Evolutionary conservation across 2,797 vertebrate species (phyloP).

Genomic region (Carapus acus): DNA sequence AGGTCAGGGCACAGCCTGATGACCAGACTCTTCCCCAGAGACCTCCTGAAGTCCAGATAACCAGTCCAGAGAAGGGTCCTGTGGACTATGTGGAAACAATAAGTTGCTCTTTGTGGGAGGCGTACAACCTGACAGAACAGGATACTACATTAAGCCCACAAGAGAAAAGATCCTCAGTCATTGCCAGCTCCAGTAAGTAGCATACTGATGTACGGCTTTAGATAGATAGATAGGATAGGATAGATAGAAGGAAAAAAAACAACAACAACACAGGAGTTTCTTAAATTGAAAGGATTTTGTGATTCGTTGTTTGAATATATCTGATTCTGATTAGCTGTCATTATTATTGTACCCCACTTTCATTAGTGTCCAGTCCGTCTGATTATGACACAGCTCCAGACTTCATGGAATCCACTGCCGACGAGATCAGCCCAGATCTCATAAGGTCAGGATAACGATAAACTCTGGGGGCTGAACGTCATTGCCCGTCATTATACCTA

Average conservation of each 20-base stretch:
- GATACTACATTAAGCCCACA: conserved; percentile 35
- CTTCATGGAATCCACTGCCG: conserved; percentile 76
- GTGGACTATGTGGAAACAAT: conserved; percentile 56
- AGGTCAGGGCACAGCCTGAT: conserved; percentile 22
- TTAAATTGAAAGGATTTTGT: too few species aligned
- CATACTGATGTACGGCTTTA: neutral
- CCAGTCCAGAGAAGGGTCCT: conserved; percentile 14
- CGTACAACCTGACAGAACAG: conserved; percentile 64
- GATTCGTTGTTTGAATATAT: too few species aligned
- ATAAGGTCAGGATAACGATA: conserved; percentile 37
- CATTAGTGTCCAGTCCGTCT: conserved; percentile 84
- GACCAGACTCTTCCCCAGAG: conserved; percentile 29
- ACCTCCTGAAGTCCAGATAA: conserved; percentile 59
- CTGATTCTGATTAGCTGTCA: neutral
- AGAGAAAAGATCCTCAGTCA: conserved; percentile 56
- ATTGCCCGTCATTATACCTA: neutral
- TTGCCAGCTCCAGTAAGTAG: conserved; percentile 66
- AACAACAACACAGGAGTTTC: too few species aligned
- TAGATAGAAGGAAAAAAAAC: too few species aligned
- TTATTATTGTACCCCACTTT: conserved; percentile 9
- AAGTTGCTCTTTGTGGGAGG: conserved; percentile 65
- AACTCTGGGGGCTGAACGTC: too few species aligned
- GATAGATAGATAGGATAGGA: neutral
- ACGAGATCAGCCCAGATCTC: conserved; percentile 71
- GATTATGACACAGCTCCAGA: conserved; percentile 95